Evolutionary conservation across 2,888 invertebrate species (phyloP).

Genomic region (Panopea generosa): DNA sequence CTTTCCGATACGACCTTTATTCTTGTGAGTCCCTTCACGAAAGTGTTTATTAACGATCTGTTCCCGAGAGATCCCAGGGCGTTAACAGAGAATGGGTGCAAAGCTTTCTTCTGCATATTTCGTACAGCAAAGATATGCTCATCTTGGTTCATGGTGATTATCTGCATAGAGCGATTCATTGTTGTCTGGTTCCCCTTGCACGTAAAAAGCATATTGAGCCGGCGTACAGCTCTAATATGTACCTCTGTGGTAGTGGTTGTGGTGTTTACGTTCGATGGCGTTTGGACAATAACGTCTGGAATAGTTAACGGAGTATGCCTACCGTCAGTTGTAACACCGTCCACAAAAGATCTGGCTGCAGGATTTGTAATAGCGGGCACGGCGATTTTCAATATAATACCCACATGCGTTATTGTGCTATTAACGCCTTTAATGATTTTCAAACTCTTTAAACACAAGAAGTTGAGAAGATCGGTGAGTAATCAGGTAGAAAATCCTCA

Average conservation of each 20-base stretch:
- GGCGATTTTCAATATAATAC: constrained; percentile 54
- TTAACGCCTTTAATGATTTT: constrained; percentile 61
- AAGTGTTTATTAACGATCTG: constrained; percentile 49
- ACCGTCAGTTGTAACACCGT: constrained; percentile 16
- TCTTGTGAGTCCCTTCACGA: constrained; percentile 63
- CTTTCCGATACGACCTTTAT: constrained; percentile 63
- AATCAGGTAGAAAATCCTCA: constrained; percentile 30
- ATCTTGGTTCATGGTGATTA: constrained; percentile 67
- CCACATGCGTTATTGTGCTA: constrained; percentile 55
- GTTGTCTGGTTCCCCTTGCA: constrained; percentile 65
- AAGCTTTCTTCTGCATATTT: constrained; percentile 62
- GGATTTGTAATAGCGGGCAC: constrained; percentile 57
- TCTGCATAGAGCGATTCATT: constrained; percentile 66
- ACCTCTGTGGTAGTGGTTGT: constrained; percentile 8
- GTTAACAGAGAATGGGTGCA: constrained; percentile 56
- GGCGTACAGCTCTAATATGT: constrained; percentile 32
- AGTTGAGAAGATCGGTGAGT: constrained; percentile 19
- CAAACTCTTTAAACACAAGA: constrained; percentile 31
- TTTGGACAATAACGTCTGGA: constrained; percentile 57
- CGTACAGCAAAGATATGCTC: constrained; percentile 64
- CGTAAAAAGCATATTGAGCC: constrained; percentile 52
- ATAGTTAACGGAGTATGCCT: constrained; percentile 51
- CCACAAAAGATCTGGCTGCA: constrained; percentile 18
- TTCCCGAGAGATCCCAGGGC: constrained; percentile 62
- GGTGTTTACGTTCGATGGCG: constrained; percentile 43